Percentiles rank a stretch among this genome's conserved stretches.
phyloP scores from a whole-genome alignment of 1,140 invertebrate genomes.

The Drosophila lowei region DNA sequence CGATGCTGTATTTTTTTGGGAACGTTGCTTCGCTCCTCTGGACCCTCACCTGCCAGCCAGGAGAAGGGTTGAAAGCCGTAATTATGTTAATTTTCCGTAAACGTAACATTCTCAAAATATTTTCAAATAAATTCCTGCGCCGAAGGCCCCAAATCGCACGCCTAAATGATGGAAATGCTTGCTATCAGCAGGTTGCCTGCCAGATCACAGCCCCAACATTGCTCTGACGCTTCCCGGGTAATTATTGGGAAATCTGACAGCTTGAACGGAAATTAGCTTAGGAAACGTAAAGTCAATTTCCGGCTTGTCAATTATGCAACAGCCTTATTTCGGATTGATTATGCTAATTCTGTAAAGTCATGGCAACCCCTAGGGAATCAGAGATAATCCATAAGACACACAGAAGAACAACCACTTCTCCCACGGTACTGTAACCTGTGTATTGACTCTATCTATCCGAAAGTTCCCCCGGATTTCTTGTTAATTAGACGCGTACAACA shows the following conservation, averaged over 20 bases:
- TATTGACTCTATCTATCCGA: neutral
- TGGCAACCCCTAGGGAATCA: too few species aligned
- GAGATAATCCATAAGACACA: conserved; percentile 5
- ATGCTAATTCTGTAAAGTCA: conserved; percentile 1
- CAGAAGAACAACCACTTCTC: neutral
- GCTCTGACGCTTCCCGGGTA: conserved; percentile 8
- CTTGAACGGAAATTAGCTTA: conserved; percentile 37
- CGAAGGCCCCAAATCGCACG: neutral
- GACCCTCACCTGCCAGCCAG: conserved; percentile 21
- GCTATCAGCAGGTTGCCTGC: conserved; percentile 3
- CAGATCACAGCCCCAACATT: conserved; percentile 6
- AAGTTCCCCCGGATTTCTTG: conserved; percentile 32
- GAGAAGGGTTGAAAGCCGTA: conserved; percentile 63
- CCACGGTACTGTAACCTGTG: too few species aligned
- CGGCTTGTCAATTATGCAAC: conserved; percentile 33
- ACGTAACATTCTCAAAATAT: conserved; percentile 56
- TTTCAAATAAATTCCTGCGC: conserved; percentile 38
- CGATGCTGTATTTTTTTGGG: conserved; percentile 34
- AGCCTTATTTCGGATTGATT: conserved; percentile 22
- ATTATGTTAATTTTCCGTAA: conserved; percentile 73
- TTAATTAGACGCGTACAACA: conserved; percentile 39
- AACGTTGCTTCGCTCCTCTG: conserved; percentile 5
- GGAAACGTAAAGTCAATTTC: conserved; percentile 44
- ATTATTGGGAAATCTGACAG: conserved; percentile 28
- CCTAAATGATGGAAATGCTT: conserved; percentile 36